Evolutionary conservation across 2,113 vertebrate species (phyloP), one percentile per base, ranked within the genome.

Genomic region (Pantherophis guttatus): DNA sequence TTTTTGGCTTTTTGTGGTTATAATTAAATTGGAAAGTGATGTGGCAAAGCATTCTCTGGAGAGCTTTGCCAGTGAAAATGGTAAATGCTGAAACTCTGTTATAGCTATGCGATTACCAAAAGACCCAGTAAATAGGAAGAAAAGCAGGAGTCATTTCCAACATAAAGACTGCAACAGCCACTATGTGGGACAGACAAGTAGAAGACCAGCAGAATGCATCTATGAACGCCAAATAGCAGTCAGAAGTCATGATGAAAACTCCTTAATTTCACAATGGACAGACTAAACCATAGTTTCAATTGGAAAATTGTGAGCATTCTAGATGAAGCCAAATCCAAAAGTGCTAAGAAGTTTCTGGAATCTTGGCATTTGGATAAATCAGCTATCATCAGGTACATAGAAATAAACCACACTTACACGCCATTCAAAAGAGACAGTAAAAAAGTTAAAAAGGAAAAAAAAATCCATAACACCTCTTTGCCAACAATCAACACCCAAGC

Each of bases 1-100:
- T 95, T 87, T 97, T 92, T 94, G 48, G 59, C 89, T 95, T 96
- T 91, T 94, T 11, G 8, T 2, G 26, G 93, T 96, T 94, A 75
- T 92, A 15, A 26, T 95, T 53, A 93, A 91, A 96, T 75, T 91
- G 62, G 91, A 59, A 89, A 96, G 86, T 94, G 62, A 55, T 86
- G 29, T 94, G 93, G 88, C 93, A 93, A 96, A 93, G 93, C 93
- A 50, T 1, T 50, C 85, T 48, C 65, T 90, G 93, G 91, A 93
- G 50, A 91, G 90, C 95, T 96, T 44, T 95, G 54, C 0, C 33
- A 87, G 91, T 91, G 92, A 95, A 97, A 94, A 95, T 39, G 21
- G 88, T 88, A 94, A 95, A 92, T 88, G 33, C 24, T 90, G 33
- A 93, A 95, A 96, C 11, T 26, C 70, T 87, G 11, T 58, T 91